phyloP scores from a whole-genome alignment of 2,113 vertebrate genomes.

The Morone saxatilis region DNA sequence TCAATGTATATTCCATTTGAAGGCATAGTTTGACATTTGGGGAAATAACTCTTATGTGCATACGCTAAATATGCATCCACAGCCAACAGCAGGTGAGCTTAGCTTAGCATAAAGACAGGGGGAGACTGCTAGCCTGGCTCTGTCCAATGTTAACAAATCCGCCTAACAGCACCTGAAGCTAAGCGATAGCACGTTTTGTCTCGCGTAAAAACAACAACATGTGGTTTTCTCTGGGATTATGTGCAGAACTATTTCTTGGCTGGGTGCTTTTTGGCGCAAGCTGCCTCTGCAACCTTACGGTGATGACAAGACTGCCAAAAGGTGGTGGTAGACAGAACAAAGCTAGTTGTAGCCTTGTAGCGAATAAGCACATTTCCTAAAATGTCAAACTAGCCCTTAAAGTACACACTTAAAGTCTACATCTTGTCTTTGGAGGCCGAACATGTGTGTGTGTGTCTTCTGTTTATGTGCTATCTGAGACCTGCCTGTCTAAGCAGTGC shows the following conservation, averaged over 20 bases:
- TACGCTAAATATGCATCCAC: background rate
- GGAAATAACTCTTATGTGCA: background rate
- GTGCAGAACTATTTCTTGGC: background rate
- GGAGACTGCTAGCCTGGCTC: background rate
- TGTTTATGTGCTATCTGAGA: constrained; percentile 47
- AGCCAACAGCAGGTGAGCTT: background rate
- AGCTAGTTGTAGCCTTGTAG: no score
- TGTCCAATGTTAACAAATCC: background rate
- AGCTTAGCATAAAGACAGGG: background rate
- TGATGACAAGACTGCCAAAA: background rate
- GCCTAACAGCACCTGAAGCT: background rate
- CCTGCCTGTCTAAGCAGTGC: constrained; percentile 43
- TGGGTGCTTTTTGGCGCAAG: background rate
- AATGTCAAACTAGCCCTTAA: background rate
- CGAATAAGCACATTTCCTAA: background rate
- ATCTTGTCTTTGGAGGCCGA: background rate
- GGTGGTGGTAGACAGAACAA: background rate
- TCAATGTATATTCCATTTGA: background rate
- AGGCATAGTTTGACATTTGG: background rate
- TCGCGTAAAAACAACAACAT: background rate
- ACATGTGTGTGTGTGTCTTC: background rate
- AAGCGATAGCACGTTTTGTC: background rate
- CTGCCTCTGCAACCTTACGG: background rate
- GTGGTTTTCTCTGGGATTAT: background rate
- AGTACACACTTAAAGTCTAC: background rate